Evolutionary conservation across 2,888 invertebrate species (phyloP).

Genomic region (Saturnia japonica): DNA sequence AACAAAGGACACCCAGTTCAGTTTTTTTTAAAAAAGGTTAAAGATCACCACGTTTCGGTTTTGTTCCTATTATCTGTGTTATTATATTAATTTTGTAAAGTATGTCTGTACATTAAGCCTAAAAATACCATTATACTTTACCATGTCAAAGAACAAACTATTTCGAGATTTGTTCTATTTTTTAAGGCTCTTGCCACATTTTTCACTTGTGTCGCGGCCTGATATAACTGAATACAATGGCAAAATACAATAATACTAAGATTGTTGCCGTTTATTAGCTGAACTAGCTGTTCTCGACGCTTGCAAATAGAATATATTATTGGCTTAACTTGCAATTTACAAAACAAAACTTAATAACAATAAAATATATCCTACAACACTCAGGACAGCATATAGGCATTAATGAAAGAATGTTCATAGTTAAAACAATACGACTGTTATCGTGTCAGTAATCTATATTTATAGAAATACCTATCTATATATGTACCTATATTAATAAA

Average conservation of each 20-base stretch:
- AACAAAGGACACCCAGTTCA: conserved; percentile 32
- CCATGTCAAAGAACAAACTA: background rate
- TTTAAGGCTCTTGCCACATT: too few species aligned
- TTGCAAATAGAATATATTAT: background rate
- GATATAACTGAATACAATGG: conserved; percentile 1
- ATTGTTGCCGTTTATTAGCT: background rate
- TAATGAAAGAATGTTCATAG: too few species aligned
- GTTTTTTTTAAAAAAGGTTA: conserved; percentile 1
- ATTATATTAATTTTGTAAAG: background rate
- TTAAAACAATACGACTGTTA: too few species aligned
- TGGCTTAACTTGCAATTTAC: background rate
- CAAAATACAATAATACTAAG: background rate
- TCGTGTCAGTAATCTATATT: too few species aligned
- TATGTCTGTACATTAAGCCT: background rate
- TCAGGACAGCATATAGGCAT: too few species aligned
- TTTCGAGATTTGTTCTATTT: too few species aligned
- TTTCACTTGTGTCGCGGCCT: background rate
- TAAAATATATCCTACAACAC: background rate
- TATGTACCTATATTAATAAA: too few species aligned
- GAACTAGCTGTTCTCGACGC: background rate
- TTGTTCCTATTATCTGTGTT: background rate
- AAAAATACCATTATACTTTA: conserved; percentile 9
- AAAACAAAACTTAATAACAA: background rate
- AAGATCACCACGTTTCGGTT: conserved; percentile 8
- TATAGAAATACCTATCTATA: too few species aligned